These are phyloP conservation scores for Todiramphus saurophagus DNA, from an alignment of 2,113 vertebrate species.

Conservation along the genomic window DNA sequence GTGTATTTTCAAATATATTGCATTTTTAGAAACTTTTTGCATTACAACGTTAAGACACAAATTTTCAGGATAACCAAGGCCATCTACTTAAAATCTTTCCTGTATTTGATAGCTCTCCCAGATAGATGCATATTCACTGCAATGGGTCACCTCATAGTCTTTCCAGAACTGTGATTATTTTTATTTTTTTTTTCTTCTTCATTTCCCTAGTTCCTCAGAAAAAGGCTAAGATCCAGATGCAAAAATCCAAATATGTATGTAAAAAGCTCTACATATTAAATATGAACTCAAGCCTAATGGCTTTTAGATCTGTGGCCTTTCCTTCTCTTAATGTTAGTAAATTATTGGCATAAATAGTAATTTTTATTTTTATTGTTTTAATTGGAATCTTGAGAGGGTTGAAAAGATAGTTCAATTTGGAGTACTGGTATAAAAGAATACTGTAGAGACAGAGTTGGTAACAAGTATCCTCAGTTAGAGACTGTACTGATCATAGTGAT, in stretches of 20 bases:
- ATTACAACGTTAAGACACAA: background rate
- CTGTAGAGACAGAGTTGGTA: background rate
- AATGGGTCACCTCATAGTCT: background rate
- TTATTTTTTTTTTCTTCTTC: background rate
- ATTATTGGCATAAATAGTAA: background rate
- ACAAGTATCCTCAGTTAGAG: background rate
- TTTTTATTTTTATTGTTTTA: background rate
- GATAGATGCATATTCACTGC: background rate
- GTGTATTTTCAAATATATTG: background rate
- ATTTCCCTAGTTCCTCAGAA: background rate
- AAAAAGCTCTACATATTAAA: background rate
- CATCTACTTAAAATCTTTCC: background rate
- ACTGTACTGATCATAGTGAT: background rate
- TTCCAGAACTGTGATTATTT: background rate
- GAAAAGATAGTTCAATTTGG: background rate
- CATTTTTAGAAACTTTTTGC: background rate
- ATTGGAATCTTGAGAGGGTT: background rate
- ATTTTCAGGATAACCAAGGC: background rate
- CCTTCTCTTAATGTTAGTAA: background rate
- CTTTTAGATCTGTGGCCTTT: background rate
- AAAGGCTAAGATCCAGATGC: background rate
- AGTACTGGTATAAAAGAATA: background rate
- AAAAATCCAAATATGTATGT: background rate
- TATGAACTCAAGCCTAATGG: background rate
- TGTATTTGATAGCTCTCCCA: background rate